A percentile compares a stretch with the other conserved stretches of the same genome.
Conservation (phyloP, 2,113 vertebrate genomes). For the Syrmaticus mikado region DNA sequence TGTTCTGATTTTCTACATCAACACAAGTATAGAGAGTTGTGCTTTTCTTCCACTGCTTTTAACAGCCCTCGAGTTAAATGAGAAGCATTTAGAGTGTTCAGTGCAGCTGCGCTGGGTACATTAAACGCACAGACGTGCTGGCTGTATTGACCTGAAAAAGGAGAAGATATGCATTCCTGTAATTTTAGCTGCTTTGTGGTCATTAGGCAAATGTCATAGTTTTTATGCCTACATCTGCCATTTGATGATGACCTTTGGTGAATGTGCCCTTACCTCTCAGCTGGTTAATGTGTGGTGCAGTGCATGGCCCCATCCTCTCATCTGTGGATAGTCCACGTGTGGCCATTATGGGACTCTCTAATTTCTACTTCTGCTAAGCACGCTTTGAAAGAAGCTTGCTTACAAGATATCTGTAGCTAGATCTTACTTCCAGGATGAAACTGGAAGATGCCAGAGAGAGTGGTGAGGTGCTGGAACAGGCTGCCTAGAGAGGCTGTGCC, state of each 20-base stretch:
- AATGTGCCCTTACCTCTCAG: background rate
- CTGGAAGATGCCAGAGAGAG: background rate
- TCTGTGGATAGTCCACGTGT: background rate
- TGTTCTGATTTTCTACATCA: constrained; percentile 57
- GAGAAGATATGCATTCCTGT: constrained; percentile 26
- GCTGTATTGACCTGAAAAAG: constrained; percentile 28
- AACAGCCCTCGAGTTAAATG: constrained; percentile 38
- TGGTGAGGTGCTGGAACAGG: too few species aligned
- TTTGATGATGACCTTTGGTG: constrained; percentile 36
- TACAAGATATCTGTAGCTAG: background rate
- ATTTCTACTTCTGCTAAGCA: background rate
- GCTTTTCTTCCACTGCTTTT: constrained; percentile 27
- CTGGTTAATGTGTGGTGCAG: background rate
- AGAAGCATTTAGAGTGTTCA: background rate
- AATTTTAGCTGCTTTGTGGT: constrained; percentile 38
- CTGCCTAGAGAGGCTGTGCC: too few species aligned
- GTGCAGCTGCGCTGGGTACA: constrained; percentile 23
- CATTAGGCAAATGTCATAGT: constrained; percentile 35
- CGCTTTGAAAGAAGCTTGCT: background rate
- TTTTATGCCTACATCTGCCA: constrained; percentile 28
- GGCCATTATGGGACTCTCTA: background rate
- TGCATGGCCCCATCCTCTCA: background rate
- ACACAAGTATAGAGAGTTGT: background rate
- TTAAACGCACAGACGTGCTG: background rate
- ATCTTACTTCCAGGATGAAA: background rate